Evolutionary conservation across 2,113 vertebrate genomes (phyloP).

Genomic region (Phycodurus eques): DNA sequence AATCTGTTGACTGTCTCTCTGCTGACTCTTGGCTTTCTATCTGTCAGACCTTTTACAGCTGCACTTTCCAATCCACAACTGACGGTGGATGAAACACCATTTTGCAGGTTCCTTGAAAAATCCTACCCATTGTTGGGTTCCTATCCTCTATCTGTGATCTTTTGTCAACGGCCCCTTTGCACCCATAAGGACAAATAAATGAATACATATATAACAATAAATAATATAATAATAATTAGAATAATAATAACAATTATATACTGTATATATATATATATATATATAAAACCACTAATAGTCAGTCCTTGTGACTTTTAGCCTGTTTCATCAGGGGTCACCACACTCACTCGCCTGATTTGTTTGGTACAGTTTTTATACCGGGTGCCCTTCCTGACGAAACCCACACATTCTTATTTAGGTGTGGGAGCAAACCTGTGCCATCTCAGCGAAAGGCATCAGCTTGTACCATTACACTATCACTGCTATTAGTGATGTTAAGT

Average conservation of each 20-base stretch:
- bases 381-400: not conserved
- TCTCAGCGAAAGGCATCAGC: not conserved
- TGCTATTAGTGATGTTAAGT: not conserved
- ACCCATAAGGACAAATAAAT: not conserved
- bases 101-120: not conserved
- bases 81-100: not conserved
- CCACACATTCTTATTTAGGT: not conserved
- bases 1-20: constrained; percentile 1
- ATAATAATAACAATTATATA: no score
- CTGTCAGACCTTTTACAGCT: constrained; percentile 7
- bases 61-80: not conserved
- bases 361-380: not conserved
- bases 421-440: not conserved
- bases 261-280: no score
- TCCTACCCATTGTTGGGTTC: not conserved
- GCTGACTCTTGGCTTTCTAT: not conserved
- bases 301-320: not conserved
- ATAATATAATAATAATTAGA: not conserved
- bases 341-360: not conserved
- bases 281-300: not conserved
- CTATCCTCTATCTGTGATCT: not conserved
- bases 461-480: not conserved
- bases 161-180: not conserved
- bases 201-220: not conserved
- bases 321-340: not conserved